Evolutionary conservation across 2,888 invertebrate species (phyloP), one percentile per base, ranked within the genome.

Genomic region (Ernsta delagoae): DNA sequence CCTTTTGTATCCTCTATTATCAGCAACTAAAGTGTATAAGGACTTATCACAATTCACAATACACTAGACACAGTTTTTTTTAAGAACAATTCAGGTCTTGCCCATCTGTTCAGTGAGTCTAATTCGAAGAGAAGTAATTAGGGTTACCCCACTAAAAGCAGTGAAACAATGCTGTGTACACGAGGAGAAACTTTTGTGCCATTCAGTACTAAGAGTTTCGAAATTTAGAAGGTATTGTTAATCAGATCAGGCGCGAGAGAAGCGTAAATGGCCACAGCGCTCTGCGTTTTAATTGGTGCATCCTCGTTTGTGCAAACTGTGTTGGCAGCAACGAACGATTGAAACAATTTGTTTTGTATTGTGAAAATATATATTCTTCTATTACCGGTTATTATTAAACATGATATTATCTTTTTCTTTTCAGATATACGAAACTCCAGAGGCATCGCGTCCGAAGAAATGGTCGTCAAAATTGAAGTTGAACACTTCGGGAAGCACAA

Each of bases 401-500:
- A 3, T 24, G 24, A 24, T 24, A 1, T 24, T 24, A 24, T 24
- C 24, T 24, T 5, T 43, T 12, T 45, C 5, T 54, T 60, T 36
- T n/a, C 92, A 94, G 94, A 92, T 93, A 82, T 93, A 91, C 73
- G 93, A 93, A 71, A 84, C 90, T 64, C 83, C 93, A 80, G 94
- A 94, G 80, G 94, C 88, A 75, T 90, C 94, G 73, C 93, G 94
- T 74, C 89, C 94, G 72, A 96, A 96, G 88, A 96, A 96, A 92
- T 96, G 96, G 96, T 96, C 96, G 86, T 96, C 96, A 74, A 94
- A 96, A 81, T 88, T 96, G 82, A 96, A 96, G 79, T 84, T 96
- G 72, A 94, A 94, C 71, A 87, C 89, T 65, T 89, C 92, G 74
- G 92, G 90, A 75, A 91, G 89, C 75, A 83, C 85, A 59, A 93